phyloP scores from a whole-genome alignment of 2,888 invertebrate genomes.

The Dryadula phaetusa region DNA sequence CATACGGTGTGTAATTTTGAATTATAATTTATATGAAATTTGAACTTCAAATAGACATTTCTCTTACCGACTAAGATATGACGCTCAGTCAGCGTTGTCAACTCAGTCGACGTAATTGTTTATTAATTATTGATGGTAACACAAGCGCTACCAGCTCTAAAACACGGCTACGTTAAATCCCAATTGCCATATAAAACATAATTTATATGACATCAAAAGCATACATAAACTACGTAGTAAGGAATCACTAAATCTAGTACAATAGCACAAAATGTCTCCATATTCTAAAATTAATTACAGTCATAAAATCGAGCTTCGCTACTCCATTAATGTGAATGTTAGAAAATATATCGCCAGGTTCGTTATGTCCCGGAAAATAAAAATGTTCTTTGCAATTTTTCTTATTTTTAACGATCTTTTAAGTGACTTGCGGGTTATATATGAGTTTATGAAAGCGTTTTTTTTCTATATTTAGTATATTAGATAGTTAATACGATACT shows the following conservation, averaged over 20 bases:
- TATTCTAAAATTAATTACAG: slow-evolving; percentile 43
- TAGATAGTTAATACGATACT: neutral
- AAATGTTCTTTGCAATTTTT: slow-evolving; percentile 23
- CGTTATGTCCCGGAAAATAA: slow-evolving; percentile 27
- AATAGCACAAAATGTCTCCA: slow-evolving; percentile 38
- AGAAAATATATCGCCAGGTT: slow-evolving; percentile 33
- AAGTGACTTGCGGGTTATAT: neutral
- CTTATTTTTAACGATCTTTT: slow-evolving; percentile 22
- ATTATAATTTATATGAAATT: neutral
- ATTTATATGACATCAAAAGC: slow-evolving; percentile 5
- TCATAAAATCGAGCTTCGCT: slow-evolving; percentile 37
- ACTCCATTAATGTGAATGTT: slow-evolving; percentile 36
- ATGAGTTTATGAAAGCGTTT: slow-evolving; percentile 9
- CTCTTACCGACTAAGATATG: too few species aligned
- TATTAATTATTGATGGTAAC: too few species aligned
- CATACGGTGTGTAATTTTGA: neutral
- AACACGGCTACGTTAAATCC: neutral
- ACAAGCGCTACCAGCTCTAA: too few species aligned
- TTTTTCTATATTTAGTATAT: neutral
- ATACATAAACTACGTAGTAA: neutral
- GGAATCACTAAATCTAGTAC: slow-evolving; percentile 27
- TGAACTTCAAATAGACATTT: too few species aligned
- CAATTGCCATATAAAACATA: neutral
- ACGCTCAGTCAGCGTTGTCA: too few species aligned
- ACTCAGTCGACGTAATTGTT: too few species aligned